Base-by-base conservation (phyloP, 2,113 vertebrate species). In the Mormyrus lacerda region DNA sequence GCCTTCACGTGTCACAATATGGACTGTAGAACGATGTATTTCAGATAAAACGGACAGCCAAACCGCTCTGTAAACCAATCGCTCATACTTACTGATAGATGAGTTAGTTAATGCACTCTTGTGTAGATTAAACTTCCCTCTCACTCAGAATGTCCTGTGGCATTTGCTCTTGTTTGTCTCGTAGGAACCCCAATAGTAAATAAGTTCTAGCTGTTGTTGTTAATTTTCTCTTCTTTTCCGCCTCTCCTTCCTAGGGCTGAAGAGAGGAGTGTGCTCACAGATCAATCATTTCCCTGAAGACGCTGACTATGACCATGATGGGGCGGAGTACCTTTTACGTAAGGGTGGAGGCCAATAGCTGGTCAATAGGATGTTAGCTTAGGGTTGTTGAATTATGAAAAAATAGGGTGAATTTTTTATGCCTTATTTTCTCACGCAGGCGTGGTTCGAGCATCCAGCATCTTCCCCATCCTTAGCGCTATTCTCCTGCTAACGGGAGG, bases 281-380 rank as follows among this genome's bases (percentile, higher is more conserved):
- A 98, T 98, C 92, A 98, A 98, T 93, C 97, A 98, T 91, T 98
- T 98, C 92, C 97, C 97, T 19, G 97, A 98, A 92, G 97, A 98
- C 85, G 97, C 97, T 50, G 97, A 98, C 94, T 98, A 98, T 87
- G 97, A 98, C 94, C 97, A 98, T 47, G 97, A 98, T 90, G 97
- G 97, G 89, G 97, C 97, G 35, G 97, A 98, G 95, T 98, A 98
- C 89, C 96, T 98, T 92, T 94, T 98, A 92, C 95, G 97, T 98
- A 95, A 96, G 93, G 65, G 61, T 58, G 9, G 47, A 69, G 47
- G 51, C 35, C 53, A 58, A 89, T 73, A 45, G 50, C 21, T 85
- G 44, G 94, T 93, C 91, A 89, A 84, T 27, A 88, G 21, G 65
- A 51, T 42, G 53, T 89, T 8, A 9, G 51, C 11, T 61, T 13